Evolutionary conservation across 2,888 invertebrate species (phyloP).

Genomic region (Leptura quadrifasciata): DNA sequence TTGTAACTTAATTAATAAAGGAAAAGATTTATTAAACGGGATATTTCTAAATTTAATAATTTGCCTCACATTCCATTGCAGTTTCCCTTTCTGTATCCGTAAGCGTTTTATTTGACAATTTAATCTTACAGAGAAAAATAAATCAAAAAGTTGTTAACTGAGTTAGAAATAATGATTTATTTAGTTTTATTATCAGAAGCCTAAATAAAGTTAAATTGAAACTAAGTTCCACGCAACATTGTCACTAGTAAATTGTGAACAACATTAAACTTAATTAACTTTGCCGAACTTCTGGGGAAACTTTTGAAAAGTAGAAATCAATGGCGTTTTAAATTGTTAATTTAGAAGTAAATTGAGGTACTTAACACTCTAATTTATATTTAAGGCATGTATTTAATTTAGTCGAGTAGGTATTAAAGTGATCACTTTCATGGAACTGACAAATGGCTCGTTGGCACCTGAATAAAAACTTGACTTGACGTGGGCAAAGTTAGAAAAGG

Average conservation of each 20-base stretch:
- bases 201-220: slow-evolving; percentile 33
- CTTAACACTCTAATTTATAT: slow-evolving; percentile 5
- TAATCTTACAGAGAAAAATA: slow-evolving; percentile 22
- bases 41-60: background rate
- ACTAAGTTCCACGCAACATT: slow-evolving; percentile 37
- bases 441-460: background rate
- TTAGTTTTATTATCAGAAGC: slow-evolving; percentile 25
- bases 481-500: no score
- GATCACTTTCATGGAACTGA: background rate
- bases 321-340: slow-evolving; percentile 8
- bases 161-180: slow-evolving; percentile 21
- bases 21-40: background rate
- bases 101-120: slow-evolving; percentile 17
- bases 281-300: slow-evolving; percentile 19
- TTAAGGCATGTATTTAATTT: background rate
- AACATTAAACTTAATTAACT: slow-evolving; percentile 32
- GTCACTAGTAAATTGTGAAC: slow-evolving; percentile 31
- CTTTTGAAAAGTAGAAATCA: slow-evolving; percentile 20
- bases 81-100: background rate
- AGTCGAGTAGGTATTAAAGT: background rate
- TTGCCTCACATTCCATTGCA: background rate
- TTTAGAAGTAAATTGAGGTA: slow-evolving; percentile 6
- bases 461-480: background rate
- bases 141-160: slow-evolving; percentile 24
- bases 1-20: background rate